Evolutionary conservation across 2,113 vertebrate species (phyloP).

Genomic region (Erpornis zantholeuca): DNA sequence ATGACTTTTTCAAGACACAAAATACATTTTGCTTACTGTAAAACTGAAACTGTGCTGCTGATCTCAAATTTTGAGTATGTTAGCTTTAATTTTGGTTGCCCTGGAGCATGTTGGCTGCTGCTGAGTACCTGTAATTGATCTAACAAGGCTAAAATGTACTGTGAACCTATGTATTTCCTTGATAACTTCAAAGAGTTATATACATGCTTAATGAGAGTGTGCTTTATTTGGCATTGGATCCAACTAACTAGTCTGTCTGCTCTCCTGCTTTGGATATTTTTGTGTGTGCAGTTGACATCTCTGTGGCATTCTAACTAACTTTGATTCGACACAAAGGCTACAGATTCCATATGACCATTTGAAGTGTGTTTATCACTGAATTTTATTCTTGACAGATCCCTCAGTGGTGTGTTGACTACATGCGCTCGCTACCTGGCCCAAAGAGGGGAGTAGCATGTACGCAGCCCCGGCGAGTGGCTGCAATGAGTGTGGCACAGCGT

Average conservation of each 20-base stretch:
- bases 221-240: neutral
- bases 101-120: neutral
- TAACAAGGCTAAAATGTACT: neutral
- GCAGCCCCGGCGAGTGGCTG: slow-evolving; percentile 91
- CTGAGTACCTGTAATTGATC: neutral
- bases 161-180: neutral
- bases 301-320: neutral
- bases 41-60: neutral
- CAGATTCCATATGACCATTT: neutral
- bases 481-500: slow-evolving; percentile 95
- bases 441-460: slow-evolving; percentile 94
- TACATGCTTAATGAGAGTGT: neutral
- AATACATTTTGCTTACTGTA: neutral
- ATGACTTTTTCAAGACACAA: neutral
- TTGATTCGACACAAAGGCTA: neutral
- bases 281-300: neutral
- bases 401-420: slow-evolving; percentile 96
- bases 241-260: rapidly evolving
- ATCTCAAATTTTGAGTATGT: neutral
- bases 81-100: neutral
- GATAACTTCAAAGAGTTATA: neutral
- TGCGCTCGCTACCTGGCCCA: slow-evolving; percentile 83
- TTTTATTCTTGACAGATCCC: slow-evolving; percentile 81
- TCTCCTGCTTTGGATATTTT: neutral
- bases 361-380: neutral